phyloP scores from a whole-genome alignment of 1,140 invertebrate genomes.

The Bombus turneri region DNA sequence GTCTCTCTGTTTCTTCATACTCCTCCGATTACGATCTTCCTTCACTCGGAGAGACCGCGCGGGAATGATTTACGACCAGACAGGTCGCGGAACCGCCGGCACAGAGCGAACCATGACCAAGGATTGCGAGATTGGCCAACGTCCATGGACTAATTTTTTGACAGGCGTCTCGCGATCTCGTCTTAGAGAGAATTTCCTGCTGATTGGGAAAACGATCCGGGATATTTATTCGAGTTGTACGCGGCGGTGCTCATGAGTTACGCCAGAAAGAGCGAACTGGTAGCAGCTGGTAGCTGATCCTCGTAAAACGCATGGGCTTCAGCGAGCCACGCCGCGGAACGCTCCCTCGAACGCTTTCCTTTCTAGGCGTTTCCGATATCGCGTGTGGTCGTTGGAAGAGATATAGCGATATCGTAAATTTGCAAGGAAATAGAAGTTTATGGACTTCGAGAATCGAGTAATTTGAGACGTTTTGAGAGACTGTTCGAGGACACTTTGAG shows the following conservation, averaged over 20 bases:
- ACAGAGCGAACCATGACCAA: conserved; percentile 58
- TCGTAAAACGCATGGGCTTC: neutral
- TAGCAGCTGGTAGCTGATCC: neutral
- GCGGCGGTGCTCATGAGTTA: conserved; percentile 7
- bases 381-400: neutral
- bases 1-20: neutral
- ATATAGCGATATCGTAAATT: neutral
- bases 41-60: neutral
- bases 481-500: neutral
- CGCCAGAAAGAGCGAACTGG: neutral
- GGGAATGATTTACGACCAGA: conserved; percentile 10
- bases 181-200: conserved; percentile 5
- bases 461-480: neutral
- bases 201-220: neutral
- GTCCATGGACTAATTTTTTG: conserved; percentile 6
- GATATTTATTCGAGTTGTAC: conserved; percentile 36
- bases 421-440: neutral
- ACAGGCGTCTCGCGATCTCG: conserved; percentile 1
- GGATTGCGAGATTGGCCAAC: conserved; percentile 1
- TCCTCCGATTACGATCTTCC: conserved; percentile 11
- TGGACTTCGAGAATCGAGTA: neutral
- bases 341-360: neutral
- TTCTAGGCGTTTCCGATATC: neutral
- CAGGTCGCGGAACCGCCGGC: conserved; percentile 5
- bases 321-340: neutral